phyloP scores from a whole-genome alignment of 2,113 vertebrate genomes.

The Agapornis roseicollis region DNA sequence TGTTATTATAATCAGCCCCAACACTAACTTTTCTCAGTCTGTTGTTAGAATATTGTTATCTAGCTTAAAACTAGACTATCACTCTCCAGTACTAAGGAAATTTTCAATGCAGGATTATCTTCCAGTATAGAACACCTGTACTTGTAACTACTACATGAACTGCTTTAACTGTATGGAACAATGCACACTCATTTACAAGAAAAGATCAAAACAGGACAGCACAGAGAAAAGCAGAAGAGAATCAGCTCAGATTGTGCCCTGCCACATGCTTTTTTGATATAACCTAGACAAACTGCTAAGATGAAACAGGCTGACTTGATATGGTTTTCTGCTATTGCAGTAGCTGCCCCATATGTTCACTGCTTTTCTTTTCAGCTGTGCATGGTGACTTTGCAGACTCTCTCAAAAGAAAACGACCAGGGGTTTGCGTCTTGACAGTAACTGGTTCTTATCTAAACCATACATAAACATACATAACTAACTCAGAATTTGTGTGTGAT shows the following conservation, averaged over 20 bases:
- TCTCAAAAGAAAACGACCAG: background rate
- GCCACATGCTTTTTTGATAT: background rate
- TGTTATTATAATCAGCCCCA: background rate
- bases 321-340: accelerated
- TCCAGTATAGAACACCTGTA: background rate
- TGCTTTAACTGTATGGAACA: background rate
- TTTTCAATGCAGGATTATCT: background rate
- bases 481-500: background rate
- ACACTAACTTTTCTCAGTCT: background rate
- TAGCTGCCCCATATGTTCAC: background rate
- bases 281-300: background rate
- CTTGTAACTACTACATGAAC: background rate
- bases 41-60: background rate
- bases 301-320: background rate
- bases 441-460: background rate
- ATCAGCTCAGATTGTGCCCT: background rate
- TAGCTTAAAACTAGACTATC: background rate
- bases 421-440: background rate
- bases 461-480: background rate
- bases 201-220: background rate
- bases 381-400: background rate
- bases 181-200: background rate
- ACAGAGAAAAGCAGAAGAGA: background rate
- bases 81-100: background rate
- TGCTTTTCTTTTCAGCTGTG: background rate